Conservation (phyloP, 2,113 vertebrate genomes). For the Melanerpes formicivorus region DNA sequence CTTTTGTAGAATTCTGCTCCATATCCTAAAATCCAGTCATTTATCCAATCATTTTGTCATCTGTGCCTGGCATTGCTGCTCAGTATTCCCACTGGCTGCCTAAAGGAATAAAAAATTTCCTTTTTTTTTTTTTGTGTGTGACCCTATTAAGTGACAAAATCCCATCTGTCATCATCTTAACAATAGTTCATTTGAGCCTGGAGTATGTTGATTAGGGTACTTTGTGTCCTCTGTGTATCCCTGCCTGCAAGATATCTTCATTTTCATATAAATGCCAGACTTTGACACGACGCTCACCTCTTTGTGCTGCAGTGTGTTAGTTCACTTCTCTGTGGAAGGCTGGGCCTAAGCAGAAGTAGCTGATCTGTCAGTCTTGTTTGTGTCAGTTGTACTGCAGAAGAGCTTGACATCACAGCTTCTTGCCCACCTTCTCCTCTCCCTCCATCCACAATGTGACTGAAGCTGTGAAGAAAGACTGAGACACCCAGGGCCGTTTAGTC, state of each 20-base stretch:
- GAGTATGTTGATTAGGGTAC: neutral
- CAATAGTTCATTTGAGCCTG: neutral
- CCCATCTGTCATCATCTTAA: neutral
- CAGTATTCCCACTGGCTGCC: neutral
- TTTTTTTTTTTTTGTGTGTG: neutral
- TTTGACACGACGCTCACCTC: neutral
- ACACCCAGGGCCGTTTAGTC: too few species aligned
- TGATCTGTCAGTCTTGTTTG: neutral
- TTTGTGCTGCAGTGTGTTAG: neutral
- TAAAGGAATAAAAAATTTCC: neutral
- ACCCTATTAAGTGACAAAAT: neutral
- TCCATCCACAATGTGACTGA: neutral
- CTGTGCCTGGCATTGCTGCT: neutral
- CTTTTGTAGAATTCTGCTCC: neutral
- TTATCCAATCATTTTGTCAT: neutral
- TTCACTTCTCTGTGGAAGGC: neutral
- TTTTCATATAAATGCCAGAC: neutral
- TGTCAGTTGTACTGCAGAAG: neutral
- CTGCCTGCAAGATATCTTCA: neutral
- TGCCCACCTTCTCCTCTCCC: neutral
- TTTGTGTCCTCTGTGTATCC: neutral
- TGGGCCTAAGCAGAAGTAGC: neutral
- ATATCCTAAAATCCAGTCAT: neutral
- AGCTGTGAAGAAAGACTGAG: accelerated
- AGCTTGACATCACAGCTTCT: neutral